These are phyloP conservation scores for Epicauta chinensis DNA, from an alignment of 1,140 invertebrate species.

Conservation along the genomic window DNA sequence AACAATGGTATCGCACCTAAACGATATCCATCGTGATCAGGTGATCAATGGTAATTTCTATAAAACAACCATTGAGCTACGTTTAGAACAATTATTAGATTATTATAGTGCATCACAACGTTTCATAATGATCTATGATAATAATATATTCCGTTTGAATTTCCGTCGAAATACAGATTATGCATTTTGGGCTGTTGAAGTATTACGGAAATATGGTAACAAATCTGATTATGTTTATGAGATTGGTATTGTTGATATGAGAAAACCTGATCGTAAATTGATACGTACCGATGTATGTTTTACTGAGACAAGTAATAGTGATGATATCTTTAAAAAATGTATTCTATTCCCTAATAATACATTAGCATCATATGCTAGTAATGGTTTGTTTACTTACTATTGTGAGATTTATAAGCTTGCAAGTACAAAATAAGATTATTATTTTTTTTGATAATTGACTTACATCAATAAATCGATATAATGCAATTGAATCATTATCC, in stretches of 20 bases:
- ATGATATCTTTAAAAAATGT: slow-evolving; percentile 32
- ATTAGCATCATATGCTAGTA: slow-evolving; percentile 27
- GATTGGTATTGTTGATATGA: slow-evolving; percentile 28
- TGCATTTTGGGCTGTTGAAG: slow-evolving; percentile 31
- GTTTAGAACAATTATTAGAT: slow-evolving; percentile 26
- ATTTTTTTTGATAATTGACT: slow-evolving; percentile 1
- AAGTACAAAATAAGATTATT: not conserved
- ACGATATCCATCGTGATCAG: slow-evolving; percentile 22
- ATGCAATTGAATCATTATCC: slow-evolving; percentile 6
- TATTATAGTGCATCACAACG: slow-evolving; percentile 22
- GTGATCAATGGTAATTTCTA: slow-evolving; percentile 18
- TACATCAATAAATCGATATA: slow-evolving; percentile 6
- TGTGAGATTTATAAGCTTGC: slow-evolving; percentile 10
- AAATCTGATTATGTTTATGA: slow-evolving; percentile 29
- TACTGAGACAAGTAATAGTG: slow-evolving; percentile 26
- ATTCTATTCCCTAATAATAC: slow-evolving; percentile 30
- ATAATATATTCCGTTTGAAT: slow-evolving; percentile 22
- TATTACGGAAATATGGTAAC: slow-evolving; percentile 25
- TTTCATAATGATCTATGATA: slow-evolving; percentile 18
- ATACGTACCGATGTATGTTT: slow-evolving; percentile 31
- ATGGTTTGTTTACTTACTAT: slow-evolving; percentile 28
- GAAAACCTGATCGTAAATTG: slow-evolving; percentile 27
- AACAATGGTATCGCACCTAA: slow-evolving; percentile 23
- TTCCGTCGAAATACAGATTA: slow-evolving; percentile 27
- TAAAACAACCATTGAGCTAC: slow-evolving; percentile 22